phyloP scores from a whole-genome alignment of 37 sponge, comb jelly and placozoan genomes.

The Ianthella basta region DNA sequence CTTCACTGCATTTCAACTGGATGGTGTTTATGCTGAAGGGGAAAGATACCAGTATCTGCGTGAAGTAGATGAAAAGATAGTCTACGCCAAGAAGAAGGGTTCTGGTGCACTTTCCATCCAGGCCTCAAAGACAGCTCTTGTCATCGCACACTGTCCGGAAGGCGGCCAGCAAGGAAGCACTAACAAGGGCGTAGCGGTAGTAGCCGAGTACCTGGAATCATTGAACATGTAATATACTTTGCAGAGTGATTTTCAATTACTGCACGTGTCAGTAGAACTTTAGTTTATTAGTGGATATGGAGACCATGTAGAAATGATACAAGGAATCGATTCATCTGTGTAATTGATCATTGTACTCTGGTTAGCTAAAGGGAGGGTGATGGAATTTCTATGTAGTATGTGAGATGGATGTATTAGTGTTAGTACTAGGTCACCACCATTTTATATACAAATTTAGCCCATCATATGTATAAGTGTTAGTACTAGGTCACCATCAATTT shows the following conservation, averaged over 20 bases:
- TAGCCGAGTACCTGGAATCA: constrained; percentile 84
- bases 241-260: no score
- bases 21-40: constrained; percentile 49
- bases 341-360: no score
- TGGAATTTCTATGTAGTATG: no score
- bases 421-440: no score
- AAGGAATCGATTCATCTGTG: no score
- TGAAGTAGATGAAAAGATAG: constrained; percentile 76
- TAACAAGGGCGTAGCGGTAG: constrained; percentile 79
- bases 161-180: constrained; percentile 84
- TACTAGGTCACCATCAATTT: no score
- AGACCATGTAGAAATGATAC: no score
- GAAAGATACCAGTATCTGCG: constrained; percentile 81
- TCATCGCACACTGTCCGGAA: constrained; percentile 86
- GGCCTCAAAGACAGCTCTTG: constrained; percentile 80
- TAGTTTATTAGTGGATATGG: no score
- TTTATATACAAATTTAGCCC: no score
- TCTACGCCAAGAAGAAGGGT: constrained; percentile 74
- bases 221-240: constrained; percentile 60
- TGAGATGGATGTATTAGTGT: no score
- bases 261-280: not conserved
- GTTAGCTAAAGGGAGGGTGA: no score
- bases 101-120: constrained; percentile 74
- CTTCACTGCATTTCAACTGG: constrained; percentile 73
- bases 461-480: no score